Base-by-base conservation (phyloP, 2,888 invertebrate genomes). In the Amblyjoppa proteus region DNA sequence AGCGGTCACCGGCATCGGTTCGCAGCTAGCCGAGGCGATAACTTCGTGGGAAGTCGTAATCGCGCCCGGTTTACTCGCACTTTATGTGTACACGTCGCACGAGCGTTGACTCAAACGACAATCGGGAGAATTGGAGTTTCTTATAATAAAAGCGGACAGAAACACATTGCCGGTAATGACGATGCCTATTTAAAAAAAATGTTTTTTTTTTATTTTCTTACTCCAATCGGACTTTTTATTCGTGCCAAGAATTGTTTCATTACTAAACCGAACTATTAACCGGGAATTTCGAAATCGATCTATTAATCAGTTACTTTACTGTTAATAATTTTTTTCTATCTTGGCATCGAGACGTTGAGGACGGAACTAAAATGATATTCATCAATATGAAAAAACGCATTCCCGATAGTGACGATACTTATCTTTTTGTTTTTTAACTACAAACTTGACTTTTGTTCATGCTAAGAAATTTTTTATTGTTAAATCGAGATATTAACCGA, bases 21-120 rank as follows among this genome's bases (percentile, higher is more conserved):
- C 79, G 78, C 56, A 64, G 66, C 70, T 79, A 38, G 66, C 85
- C 71, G 70, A 71, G 68, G 79, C 83, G 85, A 85, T 85, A 85
- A 85, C 80, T 80, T 61, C 85, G 83, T 85, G 80, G 85, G 83
- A 85, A 85, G 85, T 85, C 80, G 76, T 80, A 83, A 85, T 85
- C 85, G 64, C 85, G 64, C 31, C 66, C 56, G 49, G 28, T 41
- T 41, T 64, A 79, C 76, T 76, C 51, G 41, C 79, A 53, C 81
- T 80, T 76, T 75, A 71, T 71, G 71, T 56, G 66, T 76, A 61
- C 75, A 71, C 49, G 53, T 61, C 28, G 38, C 68, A 25, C 31
- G 61, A 75, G 53, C 66, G 66, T 79, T 74, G 74, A 56, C 31
- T 79, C 79, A 34, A 70, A 31, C 58, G 41, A n/a, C 51, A 73